These are phyloP conservation scores for Elmis aenea DNA, from an alignment of 2,888 invertebrate species.

Conservation along the genomic window DNA sequence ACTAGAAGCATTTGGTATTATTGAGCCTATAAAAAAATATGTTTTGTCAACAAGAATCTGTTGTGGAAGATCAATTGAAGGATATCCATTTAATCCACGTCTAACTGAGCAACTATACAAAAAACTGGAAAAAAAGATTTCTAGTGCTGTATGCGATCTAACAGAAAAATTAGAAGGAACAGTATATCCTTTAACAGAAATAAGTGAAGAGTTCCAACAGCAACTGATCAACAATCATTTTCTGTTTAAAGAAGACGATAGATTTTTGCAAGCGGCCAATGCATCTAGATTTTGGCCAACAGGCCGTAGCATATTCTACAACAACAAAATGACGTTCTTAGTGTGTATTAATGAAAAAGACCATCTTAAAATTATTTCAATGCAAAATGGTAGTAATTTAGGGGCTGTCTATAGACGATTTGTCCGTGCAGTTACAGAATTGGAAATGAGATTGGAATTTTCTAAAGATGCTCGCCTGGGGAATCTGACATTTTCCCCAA, in stretches of 20 bases:
- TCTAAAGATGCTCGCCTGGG: constrained; percentile 58
- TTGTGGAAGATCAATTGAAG: constrained; percentile 57
- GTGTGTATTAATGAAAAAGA: constrained; percentile 98
- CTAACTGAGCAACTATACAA: constrained; percentile 58
- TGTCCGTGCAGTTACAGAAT: constrained; percentile 48
- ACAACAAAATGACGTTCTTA: constrained; percentile 90
- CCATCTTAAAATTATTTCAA: constrained; percentile 93
- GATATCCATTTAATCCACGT: constrained; percentile 66
- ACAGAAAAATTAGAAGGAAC: constrained; percentile 78
- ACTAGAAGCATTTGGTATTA: constrained; percentile 48
- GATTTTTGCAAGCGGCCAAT: constrained; percentile 83
- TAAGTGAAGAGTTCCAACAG: constrained; percentile 89
- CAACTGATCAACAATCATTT: constrained; percentile 95
- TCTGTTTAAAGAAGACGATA: constrained; percentile 93
- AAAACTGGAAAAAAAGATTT: constrained; percentile 55
- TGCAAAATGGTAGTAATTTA: constrained; percentile 92
- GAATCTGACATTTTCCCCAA: constrained; percentile 68
- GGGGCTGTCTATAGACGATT: constrained; percentile 63
- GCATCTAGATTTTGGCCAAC: constrained; percentile 94
- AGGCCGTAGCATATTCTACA: constrained; percentile 91
- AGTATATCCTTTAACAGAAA: constrained; percentile 87
- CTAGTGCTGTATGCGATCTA: constrained; percentile 34
- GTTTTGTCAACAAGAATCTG: constrained; percentile 64
- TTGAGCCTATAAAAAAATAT: constrained; percentile 56
- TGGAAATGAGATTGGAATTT: constrained; percentile 53